These are phyloP conservation scores for Steinernema khuongi DNA, from an alignment of 1,140 invertebrate genomes.

Conservation along the genomic window DNA sequence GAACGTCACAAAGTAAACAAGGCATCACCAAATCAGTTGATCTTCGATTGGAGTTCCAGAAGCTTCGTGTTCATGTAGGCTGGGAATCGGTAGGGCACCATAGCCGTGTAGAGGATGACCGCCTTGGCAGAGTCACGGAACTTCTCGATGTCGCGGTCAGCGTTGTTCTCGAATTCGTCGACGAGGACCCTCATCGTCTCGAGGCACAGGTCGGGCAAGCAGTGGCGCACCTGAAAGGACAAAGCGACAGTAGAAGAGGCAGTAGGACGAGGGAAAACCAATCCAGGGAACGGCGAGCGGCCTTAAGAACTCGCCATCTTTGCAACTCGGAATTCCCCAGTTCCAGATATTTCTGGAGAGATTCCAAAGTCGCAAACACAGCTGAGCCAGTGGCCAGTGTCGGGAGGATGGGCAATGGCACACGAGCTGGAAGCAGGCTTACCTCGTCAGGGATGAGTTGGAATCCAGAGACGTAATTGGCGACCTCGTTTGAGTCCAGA, in stretches of 20 bases:
- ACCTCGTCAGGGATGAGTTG: not conserved
- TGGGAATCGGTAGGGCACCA: not conserved
- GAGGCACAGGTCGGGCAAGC: not conserved
- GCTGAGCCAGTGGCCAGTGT: not conserved
- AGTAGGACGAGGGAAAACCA: not conserved
- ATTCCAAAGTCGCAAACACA: not conserved
- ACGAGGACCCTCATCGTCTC: not conserved
- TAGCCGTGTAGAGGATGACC: not conserved
- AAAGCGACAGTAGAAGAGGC: not conserved
- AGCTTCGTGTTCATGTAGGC: conserved; percentile 10
- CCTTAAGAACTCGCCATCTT: not conserved
- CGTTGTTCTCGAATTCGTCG: not conserved
- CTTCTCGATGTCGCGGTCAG: not conserved
- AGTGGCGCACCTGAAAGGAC: not conserved
- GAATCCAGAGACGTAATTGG: not conserved
- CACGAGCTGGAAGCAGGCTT: not conserved
- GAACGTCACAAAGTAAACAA: not conserved
- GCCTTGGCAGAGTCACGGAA: not conserved
- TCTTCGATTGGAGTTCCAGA: not conserved
- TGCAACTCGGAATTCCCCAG: not conserved
- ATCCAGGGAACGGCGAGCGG: not conserved
- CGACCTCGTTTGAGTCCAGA: not conserved
- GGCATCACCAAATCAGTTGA: not conserved
- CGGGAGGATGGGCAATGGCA: not conserved
- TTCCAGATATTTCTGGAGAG: not conserved